Evolutionary conservation across 1,140 invertebrate species (phyloP).

Genomic region (Plectrocnemia conspersa): DNA sequence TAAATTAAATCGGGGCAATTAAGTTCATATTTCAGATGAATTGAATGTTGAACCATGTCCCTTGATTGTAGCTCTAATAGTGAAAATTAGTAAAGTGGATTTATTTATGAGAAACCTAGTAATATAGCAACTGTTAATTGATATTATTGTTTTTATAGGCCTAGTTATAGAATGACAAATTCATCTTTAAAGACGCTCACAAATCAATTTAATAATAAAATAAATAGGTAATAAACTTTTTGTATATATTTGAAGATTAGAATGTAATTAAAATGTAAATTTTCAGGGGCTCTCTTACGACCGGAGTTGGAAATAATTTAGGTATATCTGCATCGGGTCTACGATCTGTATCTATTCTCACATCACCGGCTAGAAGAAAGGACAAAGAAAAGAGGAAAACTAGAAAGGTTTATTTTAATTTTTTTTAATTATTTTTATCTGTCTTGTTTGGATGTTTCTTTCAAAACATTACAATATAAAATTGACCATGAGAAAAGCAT

Average conservation of each 20-base stretch:
- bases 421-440: constrained; percentile 3
- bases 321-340: constrained; percentile 6
- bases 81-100: too few relatives aligned
- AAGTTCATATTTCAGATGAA: too few relatives aligned
- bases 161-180: too few relatives aligned
- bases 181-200: constrained; percentile 24
- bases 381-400: constrained; percentile 43
- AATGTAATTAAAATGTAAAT: constrained; percentile 10
- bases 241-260: constrained; percentile 15
- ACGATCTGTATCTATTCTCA: constrained; percentile 17
- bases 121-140: too few relatives aligned
- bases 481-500: too few relatives aligned
- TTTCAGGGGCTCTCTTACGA: constrained; percentile 29
- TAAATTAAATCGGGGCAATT: too few relatives aligned
- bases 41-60: too few relatives aligned
- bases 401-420: constrained; percentile 37
- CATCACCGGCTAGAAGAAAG: constrained; percentile 39
- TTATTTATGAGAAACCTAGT: too few relatives aligned
- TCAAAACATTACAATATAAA: too few relatives aligned
- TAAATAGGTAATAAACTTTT: constrained; percentile 23
- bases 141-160: too few relatives aligned
- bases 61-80: too few relatives aligned
- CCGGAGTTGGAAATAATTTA: constrained; percentile 15
- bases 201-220: constrained; percentile 28
- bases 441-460: background rate